phyloP scores from a whole-genome alignment of 2,113 vertebrate genomes.

The Corapipo altera region DNA sequence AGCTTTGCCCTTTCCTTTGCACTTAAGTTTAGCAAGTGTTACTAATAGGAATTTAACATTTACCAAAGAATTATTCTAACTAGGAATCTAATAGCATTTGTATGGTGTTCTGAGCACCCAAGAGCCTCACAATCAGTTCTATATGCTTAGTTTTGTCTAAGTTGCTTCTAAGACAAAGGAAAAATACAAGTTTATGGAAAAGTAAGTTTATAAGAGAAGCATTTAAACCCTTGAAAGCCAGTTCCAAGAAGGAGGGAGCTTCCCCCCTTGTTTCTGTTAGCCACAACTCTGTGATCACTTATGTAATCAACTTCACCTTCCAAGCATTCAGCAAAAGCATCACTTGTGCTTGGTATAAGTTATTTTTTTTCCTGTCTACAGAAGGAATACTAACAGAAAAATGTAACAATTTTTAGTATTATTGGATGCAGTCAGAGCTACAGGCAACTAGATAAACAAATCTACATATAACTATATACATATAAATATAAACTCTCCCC shows the following conservation, averaged over 20 bases:
- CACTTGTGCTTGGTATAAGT: not conserved
- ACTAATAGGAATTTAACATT: slow-evolving; percentile 76
- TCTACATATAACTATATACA: not conserved
- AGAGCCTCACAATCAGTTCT: slow-evolving; percentile 27
- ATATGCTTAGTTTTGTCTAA: slow-evolving; percentile 39
- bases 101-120: slow-evolving; percentile 39
- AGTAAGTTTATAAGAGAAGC: not conserved
- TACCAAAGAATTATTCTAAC: slow-evolving; percentile 71
- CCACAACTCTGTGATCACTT: not conserved
- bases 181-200: not conserved
- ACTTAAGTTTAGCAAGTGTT: slow-evolving; percentile 70
- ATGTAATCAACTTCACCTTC: not conserved
- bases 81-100: slow-evolving; percentile 51
- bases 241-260: not conserved
- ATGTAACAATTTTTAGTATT: not conserved
- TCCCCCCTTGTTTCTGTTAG: not conserved
- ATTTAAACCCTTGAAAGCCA: not conserved
- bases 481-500: not conserved
- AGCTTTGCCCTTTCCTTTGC: slow-evolving; percentile 65
- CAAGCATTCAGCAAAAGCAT: not conserved
- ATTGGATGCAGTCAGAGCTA: not conserved
- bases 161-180: slow-evolving; percentile 11
- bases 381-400: not conserved
- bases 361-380: not conserved
- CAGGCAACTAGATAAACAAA: not conserved